These are phyloP conservation scores for Pangasius djambal DNA, from an alignment of 2,797 vertebrate genomes.

Conservation along the genomic window DNA sequence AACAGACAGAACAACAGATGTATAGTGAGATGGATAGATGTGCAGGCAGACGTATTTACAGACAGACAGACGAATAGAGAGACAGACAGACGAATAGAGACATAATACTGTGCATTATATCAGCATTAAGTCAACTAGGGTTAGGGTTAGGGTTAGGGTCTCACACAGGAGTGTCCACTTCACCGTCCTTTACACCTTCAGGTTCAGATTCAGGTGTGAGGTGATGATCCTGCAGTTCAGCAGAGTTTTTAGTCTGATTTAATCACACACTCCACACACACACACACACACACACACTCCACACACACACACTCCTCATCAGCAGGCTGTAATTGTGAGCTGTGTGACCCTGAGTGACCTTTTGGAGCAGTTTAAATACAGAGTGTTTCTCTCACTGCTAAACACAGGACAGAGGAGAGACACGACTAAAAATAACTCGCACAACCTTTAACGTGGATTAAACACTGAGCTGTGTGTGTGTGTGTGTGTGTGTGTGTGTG, in stretches of 20 bases:
- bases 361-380: constrained; percentile 51
- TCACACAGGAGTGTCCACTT: no score
- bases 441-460: constrained; percentile 19
- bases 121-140: no score
- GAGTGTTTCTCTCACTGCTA: constrained; percentile 33
- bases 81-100: background rate
- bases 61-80: background rate
- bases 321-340: constrained; percentile 69
- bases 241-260: background rate
- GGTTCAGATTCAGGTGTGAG: background rate
- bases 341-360: constrained; percentile 43
- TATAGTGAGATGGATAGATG: background rate
- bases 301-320: constrained; percentile 39
- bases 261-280: background rate
- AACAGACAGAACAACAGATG: no score
- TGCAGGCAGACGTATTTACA: no score
- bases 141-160: no score
- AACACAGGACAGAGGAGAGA: constrained; percentile 28
- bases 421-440: constrained; percentile 38
- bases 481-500: constrained; percentile 25
- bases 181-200: background rate
- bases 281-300: background rate
- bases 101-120: no score
- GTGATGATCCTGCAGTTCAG: background rate
- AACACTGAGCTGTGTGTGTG: constrained; percentile 17